Base-by-base conservation (phyloP, 2,113 vertebrate species). In the Microtus montanus region DNA sequence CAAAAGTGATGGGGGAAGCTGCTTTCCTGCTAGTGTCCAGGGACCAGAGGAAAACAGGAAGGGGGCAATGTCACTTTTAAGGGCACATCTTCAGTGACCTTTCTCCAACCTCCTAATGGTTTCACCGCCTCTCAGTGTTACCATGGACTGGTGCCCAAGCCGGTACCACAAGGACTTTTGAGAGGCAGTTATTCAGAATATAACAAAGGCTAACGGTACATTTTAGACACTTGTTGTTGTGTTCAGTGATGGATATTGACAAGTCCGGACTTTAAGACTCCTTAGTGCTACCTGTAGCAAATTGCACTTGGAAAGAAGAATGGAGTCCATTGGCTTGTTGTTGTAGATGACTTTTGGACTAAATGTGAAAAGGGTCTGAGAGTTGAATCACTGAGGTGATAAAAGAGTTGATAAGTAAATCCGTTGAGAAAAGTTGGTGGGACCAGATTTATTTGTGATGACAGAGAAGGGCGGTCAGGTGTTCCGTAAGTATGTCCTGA, bases 301-400 rank as follows among this genome's bases (percentile, higher is more conserved):
- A 12, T 83, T 68, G 35, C 68, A 5, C 47, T 1, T 35, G 38
- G 75, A 47, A 52, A 58, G n/a, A 61, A 80, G 47, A 89, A 30
- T n/a, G 22, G 71, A 68, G 77, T 47, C 30, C 15, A 0, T 54
- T 85, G 85, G 13, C 73, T 93, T 11, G 0, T 35, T 78, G 88
- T 66, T 92, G 61, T 66, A 85, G 61, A 85, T 47, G 85, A 70
- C 14, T 30, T 80, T 83, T 35, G 61, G 38, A 38, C 26, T 64
- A 80, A 70, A 58, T 84, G 15, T 86, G 58, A 75, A 89, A 90
- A 77, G 33, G 7, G 19, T 82, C 26, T 44, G 84, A 19, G 63
- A 79, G 26, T 63, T 94, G 92, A 93, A n/a, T 58, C 74, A 1
- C 78, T 68, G 68, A 91, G 93, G 84, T 68, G 77, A 82, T 93